A percentile compares a stretch with the other conserved stretches of the same genome.
Evolutionary conservation across 2,113 vertebrate species (phyloP).

Genomic region (Nasalis larvatus): DNA sequence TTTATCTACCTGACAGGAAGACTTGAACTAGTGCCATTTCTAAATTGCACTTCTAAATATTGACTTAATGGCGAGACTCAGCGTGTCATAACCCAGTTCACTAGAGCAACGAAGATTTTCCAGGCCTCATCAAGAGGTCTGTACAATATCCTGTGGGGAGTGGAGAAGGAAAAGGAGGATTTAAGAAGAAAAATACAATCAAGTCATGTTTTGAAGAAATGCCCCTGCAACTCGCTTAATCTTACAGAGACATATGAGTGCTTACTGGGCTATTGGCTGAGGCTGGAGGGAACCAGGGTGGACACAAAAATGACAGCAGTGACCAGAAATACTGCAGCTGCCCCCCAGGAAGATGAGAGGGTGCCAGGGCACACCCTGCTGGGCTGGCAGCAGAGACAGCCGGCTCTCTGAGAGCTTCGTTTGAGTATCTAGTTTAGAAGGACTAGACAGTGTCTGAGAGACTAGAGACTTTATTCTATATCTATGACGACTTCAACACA

Average conservation of each 20-base stretch:
- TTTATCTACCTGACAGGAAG: constrained; percentile 79
- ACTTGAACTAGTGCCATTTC: constrained; percentile 78
- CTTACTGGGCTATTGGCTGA: not conserved
- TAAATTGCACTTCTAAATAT: constrained; percentile 85
- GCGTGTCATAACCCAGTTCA: constrained; percentile 81
- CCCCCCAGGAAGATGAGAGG: fast-evolving
- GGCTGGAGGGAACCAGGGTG: not conserved
- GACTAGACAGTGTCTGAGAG: not conserved
- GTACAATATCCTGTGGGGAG: constrained; percentile 58
- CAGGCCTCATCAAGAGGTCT: constrained; percentile 67
- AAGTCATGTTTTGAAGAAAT: constrained; percentile 60
- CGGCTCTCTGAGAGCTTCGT: not conserved
- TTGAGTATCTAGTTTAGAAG: not conserved
- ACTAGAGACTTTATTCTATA: not conserved
- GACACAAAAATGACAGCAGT: not conserved
- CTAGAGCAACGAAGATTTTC: constrained; percentile 73
- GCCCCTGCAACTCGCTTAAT: constrained; percentile 26
- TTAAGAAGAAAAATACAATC: constrained; percentile 48
- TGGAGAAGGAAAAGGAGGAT: constrained; percentile 49
- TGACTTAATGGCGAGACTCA: constrained; percentile 76
- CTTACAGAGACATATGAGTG: constrained; percentile 45
- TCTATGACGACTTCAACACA: not conserved
- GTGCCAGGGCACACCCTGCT: no score
- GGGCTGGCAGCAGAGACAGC: not conserved
- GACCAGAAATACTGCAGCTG: not conserved